A percentile compares a stretch with the other conserved stretches of the same genome.
Conservation (phyloP, 2,797 vertebrate species). For the Melanotaenia trifasciata region DNA sequence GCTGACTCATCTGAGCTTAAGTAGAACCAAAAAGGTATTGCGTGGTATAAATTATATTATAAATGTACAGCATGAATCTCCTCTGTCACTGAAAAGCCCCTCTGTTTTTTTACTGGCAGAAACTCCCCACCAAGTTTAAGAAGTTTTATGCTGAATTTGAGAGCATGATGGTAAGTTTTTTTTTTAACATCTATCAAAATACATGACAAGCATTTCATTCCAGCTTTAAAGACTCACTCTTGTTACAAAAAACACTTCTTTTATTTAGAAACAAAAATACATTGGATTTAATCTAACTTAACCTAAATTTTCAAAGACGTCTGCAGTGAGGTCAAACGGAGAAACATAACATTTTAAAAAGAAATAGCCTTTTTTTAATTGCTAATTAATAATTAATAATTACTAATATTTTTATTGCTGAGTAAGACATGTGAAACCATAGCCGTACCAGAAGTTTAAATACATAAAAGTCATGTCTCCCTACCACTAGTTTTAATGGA, state of each 20-base stretch:
- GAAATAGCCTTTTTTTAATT: background rate
- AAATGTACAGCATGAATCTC: background rate
- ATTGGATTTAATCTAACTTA: background rate
- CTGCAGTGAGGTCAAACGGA: background rate
- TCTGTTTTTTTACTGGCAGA: conserved; percentile 84
- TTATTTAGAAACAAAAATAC: background rate
- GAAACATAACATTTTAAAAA: background rate
- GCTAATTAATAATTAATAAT: too few relatives aligned
- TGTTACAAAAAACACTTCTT: background rate
- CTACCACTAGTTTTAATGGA: background rate
- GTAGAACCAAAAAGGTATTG: too few relatives aligned
- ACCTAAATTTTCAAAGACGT: background rate
- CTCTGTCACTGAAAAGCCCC: conserved; percentile 12
- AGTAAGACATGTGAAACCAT: background rate
- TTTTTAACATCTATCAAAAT: background rate
- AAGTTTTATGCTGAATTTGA: conserved; percentile 99
- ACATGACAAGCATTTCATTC: background rate
- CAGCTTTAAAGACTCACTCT: background rate
- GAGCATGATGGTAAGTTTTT: conserved; percentile 94
- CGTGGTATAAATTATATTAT: too few relatives aligned
- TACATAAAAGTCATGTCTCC: background rate
- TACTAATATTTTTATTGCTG: too few relatives aligned
- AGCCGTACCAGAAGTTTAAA: background rate
- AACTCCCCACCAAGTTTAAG: conserved; percentile 99
- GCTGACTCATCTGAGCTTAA: too few relatives aligned